phyloP scores from a whole-genome alignment of 2,797 vertebrate genomes.

The Sebastolobus altivelis region DNA sequence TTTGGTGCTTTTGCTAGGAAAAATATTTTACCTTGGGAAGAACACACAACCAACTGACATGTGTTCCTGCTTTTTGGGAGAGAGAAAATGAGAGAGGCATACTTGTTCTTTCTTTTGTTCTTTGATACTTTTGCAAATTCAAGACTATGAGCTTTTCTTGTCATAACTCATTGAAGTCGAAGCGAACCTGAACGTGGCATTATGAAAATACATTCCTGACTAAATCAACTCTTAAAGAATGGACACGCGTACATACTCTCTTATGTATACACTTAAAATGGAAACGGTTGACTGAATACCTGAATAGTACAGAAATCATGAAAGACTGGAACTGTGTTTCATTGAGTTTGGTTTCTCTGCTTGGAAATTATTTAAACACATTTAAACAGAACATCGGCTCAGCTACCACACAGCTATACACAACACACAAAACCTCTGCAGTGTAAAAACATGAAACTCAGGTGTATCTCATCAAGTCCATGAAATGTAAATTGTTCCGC shows the following conservation, averaged over 20 bases:
- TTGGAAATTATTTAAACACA: slow-evolving; percentile 55
- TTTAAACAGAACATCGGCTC: slow-evolving; percentile 39
- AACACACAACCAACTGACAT: slow-evolving; percentile 84
- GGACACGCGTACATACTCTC: slow-evolving; percentile 73
- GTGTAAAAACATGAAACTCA: slow-evolving; percentile 37
- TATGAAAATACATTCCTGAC: slow-evolving; percentile 79
- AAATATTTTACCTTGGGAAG: slow-evolving; percentile 87
- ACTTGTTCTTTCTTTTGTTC: slow-evolving; percentile 84
- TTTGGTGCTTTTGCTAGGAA: slow-evolving; percentile 84
- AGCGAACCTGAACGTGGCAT: slow-evolving; percentile 81
- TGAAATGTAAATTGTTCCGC: slow-evolving; percentile 39
- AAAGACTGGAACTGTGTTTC: slow-evolving; percentile 52
- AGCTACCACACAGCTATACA: slow-evolving; percentile 1
- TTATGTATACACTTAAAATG: slow-evolving; percentile 77
- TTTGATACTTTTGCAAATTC: slow-evolving; percentile 84
- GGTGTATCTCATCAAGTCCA: slow-evolving; percentile 41
- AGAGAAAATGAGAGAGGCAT: slow-evolving; percentile 73
- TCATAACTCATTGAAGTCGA: slow-evolving; percentile 82
- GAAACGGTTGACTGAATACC: slow-evolving; percentile 55
- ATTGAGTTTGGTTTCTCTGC: slow-evolving; percentile 39
- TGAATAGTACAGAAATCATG: slow-evolving; percentile 43
- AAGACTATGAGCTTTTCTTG: slow-evolving; percentile 83
- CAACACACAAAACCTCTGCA: slow-evolving; percentile 41
- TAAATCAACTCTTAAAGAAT: slow-evolving; percentile 73
- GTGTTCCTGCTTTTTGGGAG: slow-evolving; percentile 79